phyloP scores from a whole-genome alignment of 2,797 vertebrate genomes.

The Phyllotis vaccarum region DNA sequence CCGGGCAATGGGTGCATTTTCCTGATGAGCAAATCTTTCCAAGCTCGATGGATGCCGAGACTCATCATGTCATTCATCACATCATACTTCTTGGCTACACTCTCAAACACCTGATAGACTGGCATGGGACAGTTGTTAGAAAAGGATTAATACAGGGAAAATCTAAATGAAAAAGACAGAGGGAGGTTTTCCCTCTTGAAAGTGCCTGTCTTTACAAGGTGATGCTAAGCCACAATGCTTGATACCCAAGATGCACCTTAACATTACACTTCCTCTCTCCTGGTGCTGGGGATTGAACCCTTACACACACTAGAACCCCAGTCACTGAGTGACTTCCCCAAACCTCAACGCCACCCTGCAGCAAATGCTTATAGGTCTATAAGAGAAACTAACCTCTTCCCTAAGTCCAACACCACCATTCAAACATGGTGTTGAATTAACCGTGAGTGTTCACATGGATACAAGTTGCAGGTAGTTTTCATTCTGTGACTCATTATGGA shows the following conservation, averaged over 20 bases:
- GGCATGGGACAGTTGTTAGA: conserved; percentile 52
- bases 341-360: not conserved
- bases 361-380: not conserved
- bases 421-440: not conserved
- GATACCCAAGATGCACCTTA: not conserved
- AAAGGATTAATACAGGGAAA: not conserved
- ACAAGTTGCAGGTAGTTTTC: not conserved
- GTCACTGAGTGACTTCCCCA: not conserved
- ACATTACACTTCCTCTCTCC: not conserved
- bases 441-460: not conserved
- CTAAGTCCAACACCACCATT: not conserved
- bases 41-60: conserved; percentile 95
- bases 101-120: conserved; percentile 98
- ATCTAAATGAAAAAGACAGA: conserved; percentile 7
- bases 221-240: not conserved
- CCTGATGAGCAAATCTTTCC: conserved; percentile 95
- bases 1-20: conserved; percentile 95
- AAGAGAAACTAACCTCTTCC: not conserved
- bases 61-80: conserved; percentile 99
- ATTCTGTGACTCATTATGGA: not conserved
- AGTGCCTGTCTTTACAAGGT: not conserved
- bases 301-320: too few relatives aligned
- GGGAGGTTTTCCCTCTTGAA: not conserved
- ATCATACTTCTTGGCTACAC: conserved; percentile 96
- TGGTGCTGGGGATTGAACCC: not conserved